These are phyloP conservation scores for Tipula lateralis DNA, from an alignment of 2,888 invertebrate genomes.

Conservation along the genomic window DNA sequence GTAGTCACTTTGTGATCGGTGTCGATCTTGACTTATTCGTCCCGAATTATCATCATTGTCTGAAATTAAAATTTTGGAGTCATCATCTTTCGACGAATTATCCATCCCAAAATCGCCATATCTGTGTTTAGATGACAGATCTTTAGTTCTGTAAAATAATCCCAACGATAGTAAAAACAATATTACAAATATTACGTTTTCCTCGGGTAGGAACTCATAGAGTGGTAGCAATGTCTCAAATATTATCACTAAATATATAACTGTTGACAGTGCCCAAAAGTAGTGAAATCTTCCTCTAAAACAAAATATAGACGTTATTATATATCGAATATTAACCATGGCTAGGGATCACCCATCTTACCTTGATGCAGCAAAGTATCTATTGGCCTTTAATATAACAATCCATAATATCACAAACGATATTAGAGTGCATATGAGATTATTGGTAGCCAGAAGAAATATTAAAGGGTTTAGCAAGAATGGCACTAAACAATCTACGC, in stretches of 20 bases:
- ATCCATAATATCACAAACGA: constrained; percentile 34
- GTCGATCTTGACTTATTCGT: constrained; percentile 39
- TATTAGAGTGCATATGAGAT: constrained; percentile 39
- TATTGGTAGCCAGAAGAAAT: constrained; percentile 51
- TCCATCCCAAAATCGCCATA: not conserved
- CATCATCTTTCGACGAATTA: constrained; percentile 38
- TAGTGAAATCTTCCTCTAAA: constrained; percentile 63
- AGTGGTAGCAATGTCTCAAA: constrained; percentile 70
- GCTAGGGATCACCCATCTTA: not conserved
- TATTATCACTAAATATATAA: constrained; percentile 59
- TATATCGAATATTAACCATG: not conserved
- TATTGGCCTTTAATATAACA: constrained; percentile 39
- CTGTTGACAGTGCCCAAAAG: constrained; percentile 68
- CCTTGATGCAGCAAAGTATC: constrained; percentile 36
- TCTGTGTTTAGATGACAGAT: not conserved
- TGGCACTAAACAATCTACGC: constrained; percentile 52
- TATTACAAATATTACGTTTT: constrained; percentile 57
- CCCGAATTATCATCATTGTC: constrained; percentile 39
- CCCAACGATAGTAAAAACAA: constrained; percentile 50
- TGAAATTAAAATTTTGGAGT: constrained; percentile 40
- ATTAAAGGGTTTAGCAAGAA: constrained; percentile 51
- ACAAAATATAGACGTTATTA: constrained; percentile 12
- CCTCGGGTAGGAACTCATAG: constrained; percentile 64
- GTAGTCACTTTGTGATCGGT: constrained; percentile 77
- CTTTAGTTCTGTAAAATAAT: constrained; percentile 47